Percentiles rank a stretch among this genome's conserved stretches.
phyloP scores from a whole-genome alignment of 2,113 vertebrate species.

The Mionectes macconnelli region DNA sequence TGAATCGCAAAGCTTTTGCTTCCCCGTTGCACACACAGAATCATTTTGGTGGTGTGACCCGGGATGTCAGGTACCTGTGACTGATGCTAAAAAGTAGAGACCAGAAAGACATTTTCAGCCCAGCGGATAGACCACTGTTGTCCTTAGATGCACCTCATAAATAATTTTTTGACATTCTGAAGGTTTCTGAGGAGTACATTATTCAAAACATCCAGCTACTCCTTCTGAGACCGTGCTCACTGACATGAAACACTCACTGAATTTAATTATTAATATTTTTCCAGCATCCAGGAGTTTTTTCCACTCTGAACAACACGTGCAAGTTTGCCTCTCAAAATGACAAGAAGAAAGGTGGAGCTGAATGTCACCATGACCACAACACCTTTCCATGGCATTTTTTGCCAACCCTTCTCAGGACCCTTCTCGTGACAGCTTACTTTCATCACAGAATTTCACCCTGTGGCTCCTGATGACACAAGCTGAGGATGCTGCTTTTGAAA shows the following conservation, averaged over 20 bases:
- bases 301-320: neutral
- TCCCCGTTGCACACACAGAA: neutral
- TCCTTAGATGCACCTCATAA: conserved; percentile 14
- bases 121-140: neutral
- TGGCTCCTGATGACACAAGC: neutral
- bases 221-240: neutral
- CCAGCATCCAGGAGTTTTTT: neutral
- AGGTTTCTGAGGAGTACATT: conserved; percentile 1
- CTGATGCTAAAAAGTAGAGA: neutral
- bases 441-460: neutral
- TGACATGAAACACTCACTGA: neutral
- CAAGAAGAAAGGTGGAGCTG: neutral
- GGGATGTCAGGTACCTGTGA: neutral
- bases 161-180: neutral
- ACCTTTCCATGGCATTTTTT: neutral
- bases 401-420: neutral
- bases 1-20: neutral
- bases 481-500: neutral
- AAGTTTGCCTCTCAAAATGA: neutral
- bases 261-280: conserved; percentile 20
- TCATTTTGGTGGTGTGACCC: neutral
- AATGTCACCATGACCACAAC: neutral
- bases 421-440: neutral
- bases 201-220: neutral
- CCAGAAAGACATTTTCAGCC: neutral